Base-by-base conservation (phyloP, 2,888 invertebrate species). In the Meiosimyza platycephala region DNA sequence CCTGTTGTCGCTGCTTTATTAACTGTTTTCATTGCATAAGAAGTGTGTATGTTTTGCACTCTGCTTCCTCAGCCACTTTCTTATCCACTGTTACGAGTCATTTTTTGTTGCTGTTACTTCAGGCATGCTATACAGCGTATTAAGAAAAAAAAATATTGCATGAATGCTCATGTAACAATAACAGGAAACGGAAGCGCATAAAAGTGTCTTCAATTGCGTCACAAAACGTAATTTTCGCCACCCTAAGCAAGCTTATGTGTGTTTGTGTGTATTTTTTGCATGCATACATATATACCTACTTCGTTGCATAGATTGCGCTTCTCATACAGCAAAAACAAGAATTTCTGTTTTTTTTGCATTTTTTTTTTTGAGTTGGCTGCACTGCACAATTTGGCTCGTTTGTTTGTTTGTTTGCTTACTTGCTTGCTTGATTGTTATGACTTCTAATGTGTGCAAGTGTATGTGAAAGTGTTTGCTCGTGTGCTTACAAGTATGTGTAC, bases 131-230 rank as follows among this genome's bases (percentile, higher is more conserved):
- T n/a, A 40, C 63, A 47, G 18, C 6, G 40, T 9, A 40, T 40
- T 40, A 40, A 40, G 40, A 6, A 40, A 40, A 40, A n/a, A 40
- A 40, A 18, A 47, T 57, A 28, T 57, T 57, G 28, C 15, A 16
- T 18, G 51, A 69, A 40, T 69, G 60, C 60, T 52, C 48, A 16
- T 28, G 62, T 54, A 70, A 70, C 70, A 70, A 70, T 70, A 70
- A 70, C 70, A 70, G 70, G 70, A 70, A 70, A 70, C 70, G 70
- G 70, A 70, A 70, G 63, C 33, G 70, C 70, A 70, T 70, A 70
- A 70, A 70, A 54, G 52, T 70, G 70, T 70, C 70, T 62, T 70
- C 70, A 70, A 70, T 70, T 62, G 70, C 70, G 70, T 63, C 70
- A 70, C 70, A 70, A 70, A 47, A 70, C 52, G 62, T 70, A 52